These are phyloP conservation scores for Trinectes maculatus DNA, from an alignment of 2,113 vertebrate genomes.

Conservation along the genomic window DNA sequence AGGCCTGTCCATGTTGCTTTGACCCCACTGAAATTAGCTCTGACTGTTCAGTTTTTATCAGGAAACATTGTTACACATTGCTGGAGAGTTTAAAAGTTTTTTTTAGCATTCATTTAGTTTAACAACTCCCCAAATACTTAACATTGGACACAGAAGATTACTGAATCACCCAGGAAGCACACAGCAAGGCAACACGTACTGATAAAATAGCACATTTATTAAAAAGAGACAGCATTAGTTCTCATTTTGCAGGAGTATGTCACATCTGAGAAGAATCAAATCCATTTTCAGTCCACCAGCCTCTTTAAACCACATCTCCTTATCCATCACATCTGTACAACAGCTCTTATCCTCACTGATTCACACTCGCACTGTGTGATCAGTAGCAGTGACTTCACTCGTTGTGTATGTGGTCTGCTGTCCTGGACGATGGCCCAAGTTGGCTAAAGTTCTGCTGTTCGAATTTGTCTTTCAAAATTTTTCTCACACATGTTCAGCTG, in stretches of 20 bases:
- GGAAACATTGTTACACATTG: background rate
- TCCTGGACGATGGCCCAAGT: background rate
- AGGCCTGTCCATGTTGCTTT: constrained; percentile 14
- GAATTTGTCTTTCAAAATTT: constrained; percentile 39
- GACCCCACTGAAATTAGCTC: background rate
- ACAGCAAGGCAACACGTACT: constrained; percentile 33
- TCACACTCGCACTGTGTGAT: constrained; percentile 24
- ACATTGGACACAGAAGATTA: background rate
- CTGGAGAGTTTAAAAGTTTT: no score
- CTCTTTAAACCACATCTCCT: constrained; percentile 28
- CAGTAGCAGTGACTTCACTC: constrained; percentile 3
- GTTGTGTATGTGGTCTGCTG: constrained; percentile 12
- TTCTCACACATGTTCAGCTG: constrained; percentile 25
- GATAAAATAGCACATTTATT: constrained; percentile 87
- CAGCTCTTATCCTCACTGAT: constrained; percentile 17
- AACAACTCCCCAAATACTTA: background rate
- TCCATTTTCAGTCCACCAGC: constrained; percentile 49
- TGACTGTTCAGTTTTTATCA: background rate
- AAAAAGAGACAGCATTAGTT: constrained; percentile 82
- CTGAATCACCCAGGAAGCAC: background rate
- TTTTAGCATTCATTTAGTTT: no score
- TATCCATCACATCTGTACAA: constrained; percentile 41
- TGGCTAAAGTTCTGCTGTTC: constrained; percentile 22
- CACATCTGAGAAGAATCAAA: constrained; percentile 53
- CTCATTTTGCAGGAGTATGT: constrained; percentile 61